Base-by-base conservation (phyloP, 2,113 vertebrate genomes). In the Cepphus grylle region DNA sequence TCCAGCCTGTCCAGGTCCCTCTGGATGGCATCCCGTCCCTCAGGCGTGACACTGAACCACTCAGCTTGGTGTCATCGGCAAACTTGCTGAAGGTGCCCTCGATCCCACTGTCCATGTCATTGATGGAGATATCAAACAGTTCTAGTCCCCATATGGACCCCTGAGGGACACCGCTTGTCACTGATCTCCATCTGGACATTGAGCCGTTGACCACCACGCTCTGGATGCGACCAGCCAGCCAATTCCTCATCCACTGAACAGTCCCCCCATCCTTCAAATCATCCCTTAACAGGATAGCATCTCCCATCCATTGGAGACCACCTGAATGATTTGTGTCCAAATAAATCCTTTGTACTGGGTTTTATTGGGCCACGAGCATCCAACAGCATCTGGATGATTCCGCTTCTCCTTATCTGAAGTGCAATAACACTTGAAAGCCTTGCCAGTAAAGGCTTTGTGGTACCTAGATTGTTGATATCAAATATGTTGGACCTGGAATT, bases 361-460 rank as follows among this genome's bases (percentile, higher is more conserved):
- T 77, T 47, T 56, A 62, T 8, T 45, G 45, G 65, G 23, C 26
- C 2, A 2, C 1, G 3, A 67, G 27, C 11, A 15, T 6, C 65
- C 61, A 19, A 27, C 32, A 61, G 40, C 76, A 56, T 9, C 22
- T 1, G 1, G 3, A 25, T 11, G 43, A 52, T 22, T 49, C 38
- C 0, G 0, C 15, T 65, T 58, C 49, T 86, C 45, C 61, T 47
- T 21, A 17, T 36, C 77, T 66, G 69, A 32, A 45, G 15, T 0
- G 1, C 5, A 3, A 52, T 26, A 49, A 20, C 23, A 1, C 72
- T 9, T 14, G 26, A 83, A 13, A 38, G 17, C 27, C 32, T 59
- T 59, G n/a, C 25, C 62, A 55, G 55, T 27, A 71, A 70, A 32
- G 30, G 34, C 50, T 95, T 63, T 45, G 15, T 4, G 4, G 36